A percentile compares a stretch with the other conserved stretches of the same genome.
Evolutionary conservation across 64 coral and sea anemone species (phyloP).

Genomic region (Montipora efflorescens): DNA sequence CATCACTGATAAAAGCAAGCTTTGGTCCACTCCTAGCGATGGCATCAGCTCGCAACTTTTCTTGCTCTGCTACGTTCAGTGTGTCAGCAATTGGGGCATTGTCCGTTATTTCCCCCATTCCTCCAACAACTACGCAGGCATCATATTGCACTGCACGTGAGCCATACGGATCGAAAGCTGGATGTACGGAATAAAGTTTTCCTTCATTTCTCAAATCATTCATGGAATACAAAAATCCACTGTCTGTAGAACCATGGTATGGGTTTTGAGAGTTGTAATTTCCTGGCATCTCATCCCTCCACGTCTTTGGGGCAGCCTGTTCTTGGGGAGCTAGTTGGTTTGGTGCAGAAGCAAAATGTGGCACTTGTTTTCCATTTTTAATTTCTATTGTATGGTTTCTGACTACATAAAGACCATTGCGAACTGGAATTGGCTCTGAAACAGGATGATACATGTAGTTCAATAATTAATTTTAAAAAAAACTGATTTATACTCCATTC

Average conservation of each 20-base stretch:
- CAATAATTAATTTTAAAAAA: no score
- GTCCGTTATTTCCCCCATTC: background rate
- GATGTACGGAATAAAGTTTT: slow-evolving; percentile 12
- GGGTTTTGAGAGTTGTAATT: slow-evolving; percentile 18
- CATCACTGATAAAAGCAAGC: slow-evolving; percentile 73
- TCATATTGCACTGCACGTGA: background rate
- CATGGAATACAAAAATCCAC: slow-evolving; percentile 34
- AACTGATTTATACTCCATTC: no score
- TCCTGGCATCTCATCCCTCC: slow-evolving; percentile 28
- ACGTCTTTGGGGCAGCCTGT: background rate
- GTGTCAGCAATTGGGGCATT: slow-evolving; percentile 2
- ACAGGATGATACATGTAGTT: background rate
- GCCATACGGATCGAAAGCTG: background rate
- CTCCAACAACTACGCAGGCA: background rate
- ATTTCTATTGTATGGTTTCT: slow-evolving; percentile 65
- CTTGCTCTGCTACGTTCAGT: slow-evolving; percentile 55
- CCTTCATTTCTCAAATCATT: slow-evolving; percentile 6
- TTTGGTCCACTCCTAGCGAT: slow-evolving; percentile 82
- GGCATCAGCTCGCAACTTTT: slow-evolving; percentile 80
- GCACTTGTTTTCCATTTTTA: slow-evolving; percentile 63
- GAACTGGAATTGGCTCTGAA: slow-evolving; percentile 52
- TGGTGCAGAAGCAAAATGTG: background rate
- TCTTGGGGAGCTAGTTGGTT: background rate
- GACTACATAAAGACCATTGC: slow-evolving; percentile 56
- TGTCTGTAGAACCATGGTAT: background rate